phyloP scores from a whole-genome alignment of 2,888 invertebrate genomes.

The Limenitis camilla region DNA sequence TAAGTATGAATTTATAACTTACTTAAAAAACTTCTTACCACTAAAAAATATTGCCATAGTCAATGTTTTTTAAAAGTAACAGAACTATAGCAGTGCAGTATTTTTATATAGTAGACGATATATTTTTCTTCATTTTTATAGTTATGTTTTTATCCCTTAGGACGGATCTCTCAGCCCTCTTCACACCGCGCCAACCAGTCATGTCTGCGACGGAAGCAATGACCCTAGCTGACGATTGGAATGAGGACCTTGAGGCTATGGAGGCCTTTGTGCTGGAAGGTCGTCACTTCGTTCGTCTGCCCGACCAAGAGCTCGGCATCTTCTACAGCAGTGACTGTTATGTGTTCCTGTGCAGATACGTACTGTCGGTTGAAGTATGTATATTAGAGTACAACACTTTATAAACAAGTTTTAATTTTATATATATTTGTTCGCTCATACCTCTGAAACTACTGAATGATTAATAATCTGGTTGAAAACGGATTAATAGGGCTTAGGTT shows the following conservation, averaged over 20 bases:
- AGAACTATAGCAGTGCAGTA: too few relatives aligned
- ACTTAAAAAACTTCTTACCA: too few relatives aligned
- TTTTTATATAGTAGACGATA: too few relatives aligned
- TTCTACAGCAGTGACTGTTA: conserved; percentile 98
- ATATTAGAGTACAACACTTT: neutral
- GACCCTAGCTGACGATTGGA: conserved; percentile 95
- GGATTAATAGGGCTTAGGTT: neutral
- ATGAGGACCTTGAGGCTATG: conserved; percentile 98
- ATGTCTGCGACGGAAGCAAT: conserved; percentile 90
- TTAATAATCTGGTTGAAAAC: neutral
- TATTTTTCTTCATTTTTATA: too few relatives aligned
- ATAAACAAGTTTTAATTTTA: too few relatives aligned
- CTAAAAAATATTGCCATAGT: too few relatives aligned
- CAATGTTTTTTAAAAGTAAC: too few relatives aligned
- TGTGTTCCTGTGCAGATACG: conserved; percentile 97
- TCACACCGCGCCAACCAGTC: conserved; percentile 93
- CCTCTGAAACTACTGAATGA: too few relatives aligned
- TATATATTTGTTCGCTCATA: too few relatives aligned
- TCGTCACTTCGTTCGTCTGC: conserved; percentile 96
- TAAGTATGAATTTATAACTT: too few relatives aligned
- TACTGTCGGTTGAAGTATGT: conserved; percentile 80
- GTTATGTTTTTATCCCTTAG: conserved; percentile 36
- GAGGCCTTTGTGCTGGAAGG: conserved; percentile 98
- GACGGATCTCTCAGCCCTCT: conserved; percentile 95
- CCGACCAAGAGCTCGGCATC: conserved; percentile 92